These are phyloP conservation scores for Hyperopisus bebe DNA, from an alignment of 2,113 vertebrate species.

Conservation along the genomic window DNA sequence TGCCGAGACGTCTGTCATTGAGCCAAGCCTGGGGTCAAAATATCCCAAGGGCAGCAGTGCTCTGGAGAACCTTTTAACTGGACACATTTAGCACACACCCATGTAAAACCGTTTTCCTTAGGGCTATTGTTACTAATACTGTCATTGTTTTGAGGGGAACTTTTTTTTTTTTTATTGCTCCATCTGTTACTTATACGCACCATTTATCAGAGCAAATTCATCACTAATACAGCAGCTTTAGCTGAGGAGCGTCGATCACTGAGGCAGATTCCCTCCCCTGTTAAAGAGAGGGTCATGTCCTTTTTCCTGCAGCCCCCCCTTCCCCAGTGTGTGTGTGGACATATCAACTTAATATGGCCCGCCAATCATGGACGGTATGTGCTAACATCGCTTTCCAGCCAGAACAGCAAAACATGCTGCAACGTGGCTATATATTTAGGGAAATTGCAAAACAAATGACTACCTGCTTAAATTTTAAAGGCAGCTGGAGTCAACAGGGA, in stretches of 20 bases:
- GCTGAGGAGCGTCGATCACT: neutral
- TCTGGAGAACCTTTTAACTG: neutral
- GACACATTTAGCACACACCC: neutral
- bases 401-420: neutral
- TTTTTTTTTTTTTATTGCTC: neutral
- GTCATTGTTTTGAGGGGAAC: neutral
- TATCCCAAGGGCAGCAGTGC: neutral
- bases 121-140: neutral
- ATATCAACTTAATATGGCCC: neutral
- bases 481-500: neutral
- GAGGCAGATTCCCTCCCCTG: neutral
- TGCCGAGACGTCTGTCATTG: neutral
- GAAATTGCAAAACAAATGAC: neutral
- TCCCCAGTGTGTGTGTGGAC: neutral
- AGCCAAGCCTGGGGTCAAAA: neutral
- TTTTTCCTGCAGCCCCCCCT: neutral
- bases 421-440: neutral
- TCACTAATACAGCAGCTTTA: neutral
- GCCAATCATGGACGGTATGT: neutral
- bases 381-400: neutral
- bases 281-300: neutral
- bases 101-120: neutral
- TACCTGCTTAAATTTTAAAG: neutral
- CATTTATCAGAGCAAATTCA: neutral
- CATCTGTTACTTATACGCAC: neutral